Base-by-base conservation (phyloP, 64 coral and sea anemone genomes). In the Pocillopora damicornis region DNA sequence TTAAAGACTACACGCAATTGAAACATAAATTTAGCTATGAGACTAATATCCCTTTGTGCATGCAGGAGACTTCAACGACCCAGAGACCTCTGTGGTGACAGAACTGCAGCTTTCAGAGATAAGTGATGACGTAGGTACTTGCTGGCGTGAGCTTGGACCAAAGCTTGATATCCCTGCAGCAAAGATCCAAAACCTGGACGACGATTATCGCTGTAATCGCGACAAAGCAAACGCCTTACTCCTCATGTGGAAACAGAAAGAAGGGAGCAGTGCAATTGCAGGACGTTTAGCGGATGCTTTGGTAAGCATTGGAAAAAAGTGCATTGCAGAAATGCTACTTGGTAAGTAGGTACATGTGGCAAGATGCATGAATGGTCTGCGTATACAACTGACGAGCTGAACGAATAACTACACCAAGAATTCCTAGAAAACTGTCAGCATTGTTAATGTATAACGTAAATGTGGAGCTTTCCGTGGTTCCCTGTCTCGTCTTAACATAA, bases 161-260 rank as follows among this genome's bases (percentile, higher is more conserved):
- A 88, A 81, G 57, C 84, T 92, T 18, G 75, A 57, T 9, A 88
- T 92, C 17, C 35, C 22, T 1, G n/a, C 66, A 2, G 61, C 90
- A 30, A 92, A 92, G 85, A 92, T 92, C 73, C 90, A 92, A 35
- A 92, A 92, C 34, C 72, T 92, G 11, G 90, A 92, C 81, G 90
- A 92, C 0, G 90, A 92, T 1, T 58, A 75, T 59, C 63, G n/a
- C 35, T 87, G 22, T 81, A 87, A 87, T 56, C 77, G 20, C 0
- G 85, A 92, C 74, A 92, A 92, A 88, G 90, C 90, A 59, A 92
- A 51, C 65, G 64, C 60, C 25, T 85, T 92, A 25, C 63, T 92
- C 20, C 18, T 65, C 11, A 17, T 67, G 1, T 67, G 64, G 64
- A 67, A 20, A 20, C 16, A 67, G 1, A 16, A 67, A 22, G 22